Conservation (phyloP, 2,113 vertebrate species). For the Rissa tridactyla region DNA sequence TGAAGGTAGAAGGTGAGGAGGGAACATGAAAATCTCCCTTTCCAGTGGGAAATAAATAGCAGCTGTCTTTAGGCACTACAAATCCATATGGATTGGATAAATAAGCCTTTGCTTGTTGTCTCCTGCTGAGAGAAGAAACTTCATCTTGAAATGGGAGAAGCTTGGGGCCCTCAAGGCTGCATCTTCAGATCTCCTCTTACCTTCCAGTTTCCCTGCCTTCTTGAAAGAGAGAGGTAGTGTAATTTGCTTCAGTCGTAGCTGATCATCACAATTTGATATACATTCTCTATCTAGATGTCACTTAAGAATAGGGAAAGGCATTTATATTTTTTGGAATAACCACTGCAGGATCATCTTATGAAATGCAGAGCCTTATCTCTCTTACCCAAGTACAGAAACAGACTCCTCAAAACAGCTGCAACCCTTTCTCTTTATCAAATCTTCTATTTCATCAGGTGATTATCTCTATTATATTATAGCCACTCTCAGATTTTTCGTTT, state of each 20-base stretch:
- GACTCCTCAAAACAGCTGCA: neutral
- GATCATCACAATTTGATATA: neutral
- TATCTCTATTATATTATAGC: neutral
- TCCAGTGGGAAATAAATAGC: neutral
- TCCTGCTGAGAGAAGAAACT: neutral
- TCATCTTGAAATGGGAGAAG: neutral
- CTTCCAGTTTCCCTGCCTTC: neutral
- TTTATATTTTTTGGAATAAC: neutral
- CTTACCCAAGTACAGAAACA: neutral
- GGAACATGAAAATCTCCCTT: neutral
- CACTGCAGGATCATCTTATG: neutral
- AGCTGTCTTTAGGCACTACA: neutral
- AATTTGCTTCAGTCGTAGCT: neutral
- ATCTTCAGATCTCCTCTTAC: neutral
- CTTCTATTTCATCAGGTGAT: neutral
- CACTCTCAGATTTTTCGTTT: constrained; percentile 1
- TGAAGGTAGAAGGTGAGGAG: neutral
- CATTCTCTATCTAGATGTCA: neutral
- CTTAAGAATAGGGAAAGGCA: neutral
- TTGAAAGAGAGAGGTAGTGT: neutral
- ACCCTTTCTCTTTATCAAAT: neutral
- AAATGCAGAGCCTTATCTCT: neutral
- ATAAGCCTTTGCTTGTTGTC: neutral
- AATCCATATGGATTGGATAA: neutral
- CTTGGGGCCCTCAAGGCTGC: neutral